Conservation (phyloP, 2,113 vertebrate genomes). For the Camelus bactrianus region DNA sequence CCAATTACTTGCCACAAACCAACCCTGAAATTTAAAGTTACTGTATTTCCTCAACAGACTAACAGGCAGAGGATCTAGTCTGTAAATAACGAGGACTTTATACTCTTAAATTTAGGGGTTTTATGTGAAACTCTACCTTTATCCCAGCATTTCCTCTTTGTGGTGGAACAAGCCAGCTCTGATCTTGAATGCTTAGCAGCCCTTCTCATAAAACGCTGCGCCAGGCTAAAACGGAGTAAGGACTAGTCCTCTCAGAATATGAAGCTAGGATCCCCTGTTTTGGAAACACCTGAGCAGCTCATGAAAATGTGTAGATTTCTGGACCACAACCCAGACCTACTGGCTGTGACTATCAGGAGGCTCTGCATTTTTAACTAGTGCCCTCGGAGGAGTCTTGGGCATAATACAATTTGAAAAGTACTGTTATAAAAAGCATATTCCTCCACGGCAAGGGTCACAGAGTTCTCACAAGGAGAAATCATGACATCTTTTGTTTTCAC, state of each 20-base stretch:
- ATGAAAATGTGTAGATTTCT: constrained; percentile 13
- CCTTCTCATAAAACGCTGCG: background rate
- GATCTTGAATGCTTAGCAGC: background rate
- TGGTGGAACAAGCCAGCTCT: background rate
- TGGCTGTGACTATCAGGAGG: background rate
- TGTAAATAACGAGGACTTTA: constrained; percentile 9
- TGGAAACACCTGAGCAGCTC: background rate
- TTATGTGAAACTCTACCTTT: background rate
- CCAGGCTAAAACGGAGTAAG: background rate
- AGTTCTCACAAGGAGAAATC: background rate
- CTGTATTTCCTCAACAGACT: background rate
- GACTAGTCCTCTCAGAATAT: background rate
- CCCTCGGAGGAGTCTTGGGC: background rate
- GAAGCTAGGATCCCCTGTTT: background rate
- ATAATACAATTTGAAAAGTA: constrained; percentile 19
- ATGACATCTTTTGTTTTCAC: background rate
- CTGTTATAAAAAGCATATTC: background rate
- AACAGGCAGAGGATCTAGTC: background rate
- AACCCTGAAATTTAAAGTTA: constrained; percentile 47
- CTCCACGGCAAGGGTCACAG: background rate
- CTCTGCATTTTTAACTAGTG: background rate
- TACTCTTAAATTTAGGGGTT: background rate
- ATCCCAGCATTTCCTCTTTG: background rate
- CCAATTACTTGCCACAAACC: constrained; percentile 53
- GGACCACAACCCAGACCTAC: background rate